A percentile compares a stretch with the other conserved stretches of the same genome.
These are phyloP conservation scores for Sebastes matsubarae DNA, from an alignment of 2,797 vertebrate genomes.

Conservation along the genomic window DNA sequence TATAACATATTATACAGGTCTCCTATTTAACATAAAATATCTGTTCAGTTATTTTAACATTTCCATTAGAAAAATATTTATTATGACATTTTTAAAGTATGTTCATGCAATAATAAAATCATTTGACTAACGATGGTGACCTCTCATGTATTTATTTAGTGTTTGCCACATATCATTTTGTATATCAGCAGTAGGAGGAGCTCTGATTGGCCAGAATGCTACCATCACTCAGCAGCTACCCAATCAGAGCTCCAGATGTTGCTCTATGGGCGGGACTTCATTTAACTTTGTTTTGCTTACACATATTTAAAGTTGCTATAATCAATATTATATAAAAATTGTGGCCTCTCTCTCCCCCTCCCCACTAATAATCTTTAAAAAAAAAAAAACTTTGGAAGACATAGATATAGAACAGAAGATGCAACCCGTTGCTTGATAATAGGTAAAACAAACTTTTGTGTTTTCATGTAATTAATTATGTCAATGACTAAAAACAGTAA, in stretches of 20 bases:
- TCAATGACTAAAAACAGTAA: background rate
- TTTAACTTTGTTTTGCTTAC: background rate
- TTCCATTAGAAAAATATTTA: background rate
- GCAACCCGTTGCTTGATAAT: no score
- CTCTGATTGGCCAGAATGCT: background rate
- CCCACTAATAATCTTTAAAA: no score
- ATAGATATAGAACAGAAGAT: no score
- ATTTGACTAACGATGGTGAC: background rate
- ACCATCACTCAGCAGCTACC: background rate
- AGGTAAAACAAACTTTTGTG: no score
- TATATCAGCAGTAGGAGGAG: background rate
- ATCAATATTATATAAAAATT: background rate
- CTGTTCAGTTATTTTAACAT: background rate
- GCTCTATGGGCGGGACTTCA: background rate
- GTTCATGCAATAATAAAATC: slow-evolving; percentile 30
- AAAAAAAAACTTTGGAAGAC: no score
- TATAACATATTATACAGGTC: background rate
- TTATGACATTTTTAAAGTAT: background rate
- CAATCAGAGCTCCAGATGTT: background rate
- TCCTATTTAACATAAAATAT: background rate
- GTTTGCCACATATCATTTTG: background rate
- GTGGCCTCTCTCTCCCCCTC: no score
- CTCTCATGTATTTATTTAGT: background rate
- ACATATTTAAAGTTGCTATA: background rate
- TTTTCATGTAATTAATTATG: background rate